Percentiles rank a stretch among this genome's conserved stretches.
These are phyloP conservation scores for Frankliniella intonsa DNA, from an alignment of 2,888 invertebrate species.

Conservation along the genomic window DNA sequence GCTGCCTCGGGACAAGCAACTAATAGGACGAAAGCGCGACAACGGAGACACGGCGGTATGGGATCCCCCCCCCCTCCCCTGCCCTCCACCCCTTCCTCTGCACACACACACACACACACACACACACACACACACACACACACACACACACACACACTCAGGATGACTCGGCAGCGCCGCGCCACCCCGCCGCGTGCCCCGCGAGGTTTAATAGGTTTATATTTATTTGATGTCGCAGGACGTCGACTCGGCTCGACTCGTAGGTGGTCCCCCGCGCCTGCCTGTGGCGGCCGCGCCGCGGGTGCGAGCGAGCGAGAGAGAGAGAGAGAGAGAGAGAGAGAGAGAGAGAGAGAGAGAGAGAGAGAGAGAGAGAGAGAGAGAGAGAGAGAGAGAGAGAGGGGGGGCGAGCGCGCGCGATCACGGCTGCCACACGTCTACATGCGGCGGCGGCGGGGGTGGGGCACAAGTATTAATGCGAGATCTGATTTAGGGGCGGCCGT, in stretches of 20 bases:
- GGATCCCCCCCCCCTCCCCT: too few relatives aligned
- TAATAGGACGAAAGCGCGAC: too few relatives aligned
- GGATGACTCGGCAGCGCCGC: neutral
- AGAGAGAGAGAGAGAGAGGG: neutral
- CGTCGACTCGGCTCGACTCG: neutral
- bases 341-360: too few relatives aligned
- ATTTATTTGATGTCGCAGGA: conserved; percentile 19
- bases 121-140: too few relatives aligned
- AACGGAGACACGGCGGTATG: too few relatives aligned
- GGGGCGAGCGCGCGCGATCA: neutral
- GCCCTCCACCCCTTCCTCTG: too few relatives aligned
- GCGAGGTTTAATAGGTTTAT: conserved; percentile 22
- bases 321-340: too few relatives aligned
- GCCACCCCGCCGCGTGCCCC: neutral
- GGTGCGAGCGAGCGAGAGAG: neutral
- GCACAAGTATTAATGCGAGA: conserved; percentile 18
- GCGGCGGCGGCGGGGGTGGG: neutral
- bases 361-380: too few relatives aligned
- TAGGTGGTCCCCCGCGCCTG: conserved; percentile 8
- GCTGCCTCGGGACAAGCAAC: too few relatives aligned
- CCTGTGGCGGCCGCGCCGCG: neutral
- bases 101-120: too few relatives aligned
- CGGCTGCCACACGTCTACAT: neutral
- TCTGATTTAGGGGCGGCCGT: conserved; percentile 13
- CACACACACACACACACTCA: too few relatives aligned